Evolutionary conservation across 1,140 invertebrate species (phyloP).

Genomic region (Drosophila orosa): DNA sequence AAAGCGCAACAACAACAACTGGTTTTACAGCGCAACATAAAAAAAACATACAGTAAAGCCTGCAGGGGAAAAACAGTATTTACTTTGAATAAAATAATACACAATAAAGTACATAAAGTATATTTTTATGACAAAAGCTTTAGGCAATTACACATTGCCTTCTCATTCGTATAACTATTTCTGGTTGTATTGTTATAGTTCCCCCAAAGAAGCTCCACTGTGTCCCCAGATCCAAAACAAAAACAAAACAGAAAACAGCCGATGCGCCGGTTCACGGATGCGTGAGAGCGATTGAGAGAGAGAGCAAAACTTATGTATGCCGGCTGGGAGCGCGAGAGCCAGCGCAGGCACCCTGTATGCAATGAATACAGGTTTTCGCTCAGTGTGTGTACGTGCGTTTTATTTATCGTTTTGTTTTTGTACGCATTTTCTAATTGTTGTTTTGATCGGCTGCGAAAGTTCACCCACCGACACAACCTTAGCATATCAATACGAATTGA

Average conservation of each 20-base stretch:
- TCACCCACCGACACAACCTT: conserved; percentile 14
- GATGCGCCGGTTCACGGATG: conserved; percentile 68
- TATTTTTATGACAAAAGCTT: too few species aligned
- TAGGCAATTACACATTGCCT: too few species aligned
- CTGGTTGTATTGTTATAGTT: too few species aligned
- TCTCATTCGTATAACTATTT: too few species aligned
- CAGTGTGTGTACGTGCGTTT: conserved; percentile 41
- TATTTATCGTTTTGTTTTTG: conserved; percentile 48
- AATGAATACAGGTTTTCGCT: conserved; percentile 61
- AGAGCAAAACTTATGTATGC: conserved; percentile 4
- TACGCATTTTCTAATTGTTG: conserved; percentile 58
- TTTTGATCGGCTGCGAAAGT: conserved; percentile 32
- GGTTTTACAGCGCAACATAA: conserved; percentile 64
- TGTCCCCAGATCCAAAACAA: conserved; percentile 59
- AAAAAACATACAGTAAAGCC: conserved; percentile 25
- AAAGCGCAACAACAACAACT: conserved; percentile 59
- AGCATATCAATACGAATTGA: background rate
- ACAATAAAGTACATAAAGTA: background rate
- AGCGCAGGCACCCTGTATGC: conserved; percentile 64
- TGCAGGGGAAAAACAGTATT: background rate
- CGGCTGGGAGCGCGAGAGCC: conserved; percentile 31
- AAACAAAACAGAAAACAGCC: conserved; percentile 68
- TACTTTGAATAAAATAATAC: background rate
- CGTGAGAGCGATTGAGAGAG: conserved; percentile 34
- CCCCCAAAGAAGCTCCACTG: background rate